Conservation (phyloP, 2,888 invertebrate species). For the Microctonus hyperodae region DNA sequence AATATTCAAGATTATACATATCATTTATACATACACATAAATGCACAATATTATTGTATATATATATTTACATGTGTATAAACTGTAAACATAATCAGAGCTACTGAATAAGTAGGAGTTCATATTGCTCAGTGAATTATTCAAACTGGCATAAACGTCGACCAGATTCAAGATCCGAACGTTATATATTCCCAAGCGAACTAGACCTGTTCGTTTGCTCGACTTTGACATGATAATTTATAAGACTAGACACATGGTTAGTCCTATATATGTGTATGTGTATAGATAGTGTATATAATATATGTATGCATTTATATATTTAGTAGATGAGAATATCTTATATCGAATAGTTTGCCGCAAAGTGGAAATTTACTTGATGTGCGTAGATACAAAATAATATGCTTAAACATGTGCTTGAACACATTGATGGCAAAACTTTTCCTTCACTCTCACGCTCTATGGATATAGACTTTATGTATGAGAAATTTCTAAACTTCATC, state of each 20-base stretch:
- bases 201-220: neutral
- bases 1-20: neutral
- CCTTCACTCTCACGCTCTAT: conserved; percentile 4
- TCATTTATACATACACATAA: neutral
- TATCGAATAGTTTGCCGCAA: neutral
- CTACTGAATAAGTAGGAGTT: neutral
- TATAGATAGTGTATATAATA: neutral
- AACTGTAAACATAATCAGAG: too few relatives aligned
- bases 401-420: conserved; percentile 21
- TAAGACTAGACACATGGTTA: neutral
- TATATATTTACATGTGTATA: too few relatives aligned
- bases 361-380: conserved; percentile 14
- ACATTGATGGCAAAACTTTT: conserved; percentile 29
- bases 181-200: neutral
- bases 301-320: neutral
- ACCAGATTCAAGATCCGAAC: neutral
- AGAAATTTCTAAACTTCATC: conserved; percentile 11
- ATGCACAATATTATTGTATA: neutral
- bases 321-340: too few relatives aligned
- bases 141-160: conserved; percentile 20
- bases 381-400: conserved; percentile 26
- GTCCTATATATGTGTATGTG: neutral
- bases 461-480: neutral
- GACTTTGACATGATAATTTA: conserved; percentile 27
- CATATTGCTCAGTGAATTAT: conserved; percentile 21